Conservation (phyloP, 2,113 vertebrate genomes). For the Megaceryle torquata region DNA sequence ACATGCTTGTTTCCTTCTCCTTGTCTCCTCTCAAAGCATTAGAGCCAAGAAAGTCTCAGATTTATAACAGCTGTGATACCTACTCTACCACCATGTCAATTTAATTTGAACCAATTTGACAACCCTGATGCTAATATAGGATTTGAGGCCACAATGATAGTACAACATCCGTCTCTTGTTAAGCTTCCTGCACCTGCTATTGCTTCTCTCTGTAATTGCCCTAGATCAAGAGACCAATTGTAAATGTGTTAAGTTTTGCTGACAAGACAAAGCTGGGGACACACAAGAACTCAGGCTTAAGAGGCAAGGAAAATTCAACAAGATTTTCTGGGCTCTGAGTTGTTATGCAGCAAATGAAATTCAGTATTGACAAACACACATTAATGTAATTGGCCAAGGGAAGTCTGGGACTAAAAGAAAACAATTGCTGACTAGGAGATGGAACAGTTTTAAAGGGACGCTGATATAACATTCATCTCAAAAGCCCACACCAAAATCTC, state of each 20-base stretch:
- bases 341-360: constrained; percentile 68
- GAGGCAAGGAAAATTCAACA: constrained; percentile 72
- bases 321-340: constrained; percentile 57
- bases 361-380: constrained; percentile 71
- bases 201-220: constrained; percentile 76
- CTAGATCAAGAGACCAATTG: constrained; percentile 73
- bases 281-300: constrained; percentile 57
- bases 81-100: constrained; percentile 66
- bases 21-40: constrained; percentile 24
- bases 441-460: neutral
- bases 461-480: neutral
- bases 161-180: constrained; percentile 67
- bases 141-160: constrained; percentile 37
- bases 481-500: accelerated
- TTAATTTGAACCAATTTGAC: constrained; percentile 77
- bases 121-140: constrained; percentile 57
- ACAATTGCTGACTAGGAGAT: constrained; percentile 58
- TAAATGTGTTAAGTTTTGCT: constrained; percentile 75
- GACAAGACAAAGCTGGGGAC: constrained; percentile 70
- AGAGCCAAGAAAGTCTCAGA: constrained; percentile 40
- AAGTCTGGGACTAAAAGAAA: neutral
- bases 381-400: constrained; percentile 66
- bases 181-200: constrained; percentile 50
- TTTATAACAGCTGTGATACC: constrained; percentile 58
- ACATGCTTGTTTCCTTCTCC: neutral